These are phyloP conservation scores for Pteropus alecto DNA, from an alignment of 2,113 vertebrate species.

Conservation along the genomic window DNA sequence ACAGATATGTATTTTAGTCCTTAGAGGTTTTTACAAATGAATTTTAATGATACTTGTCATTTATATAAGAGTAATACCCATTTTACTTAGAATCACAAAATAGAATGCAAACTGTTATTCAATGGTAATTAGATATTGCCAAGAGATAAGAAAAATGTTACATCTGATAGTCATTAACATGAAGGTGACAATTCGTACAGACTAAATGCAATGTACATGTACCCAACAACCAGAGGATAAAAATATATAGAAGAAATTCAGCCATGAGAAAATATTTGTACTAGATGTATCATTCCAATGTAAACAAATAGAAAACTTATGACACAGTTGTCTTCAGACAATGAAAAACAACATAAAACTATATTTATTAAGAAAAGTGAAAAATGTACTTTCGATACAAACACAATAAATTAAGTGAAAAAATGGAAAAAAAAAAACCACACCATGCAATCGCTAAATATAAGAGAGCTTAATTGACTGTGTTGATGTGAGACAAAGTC, in stretches of 20 bases:
- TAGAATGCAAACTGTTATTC: background rate
- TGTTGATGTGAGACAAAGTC: background rate
- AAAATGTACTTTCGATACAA: background rate
- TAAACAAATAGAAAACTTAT: background rate
- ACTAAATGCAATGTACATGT: background rate
- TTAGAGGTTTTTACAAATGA: background rate
- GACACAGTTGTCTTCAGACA: background rate
- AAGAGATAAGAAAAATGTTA: background rate
- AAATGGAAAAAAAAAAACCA: background rate
- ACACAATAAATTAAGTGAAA: background rate
- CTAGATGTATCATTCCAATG: background rate
- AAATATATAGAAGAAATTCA: background rate
- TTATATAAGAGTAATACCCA: background rate
- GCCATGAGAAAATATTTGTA: background rate
- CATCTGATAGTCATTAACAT: background rate
- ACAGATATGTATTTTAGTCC: background rate
- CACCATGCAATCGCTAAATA: background rate
- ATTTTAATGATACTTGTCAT: background rate
- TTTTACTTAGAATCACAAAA: slow-evolving; percentile 15
- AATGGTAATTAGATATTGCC: background rate
- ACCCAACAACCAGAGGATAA: background rate
- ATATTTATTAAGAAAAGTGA: background rate
- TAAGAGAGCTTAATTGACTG: background rate
- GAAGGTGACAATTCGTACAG: background rate
- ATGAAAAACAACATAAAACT: background rate